phyloP scores from a whole-genome alignment of 2,113 vertebrate species.

The Calidris pugnax region DNA sequence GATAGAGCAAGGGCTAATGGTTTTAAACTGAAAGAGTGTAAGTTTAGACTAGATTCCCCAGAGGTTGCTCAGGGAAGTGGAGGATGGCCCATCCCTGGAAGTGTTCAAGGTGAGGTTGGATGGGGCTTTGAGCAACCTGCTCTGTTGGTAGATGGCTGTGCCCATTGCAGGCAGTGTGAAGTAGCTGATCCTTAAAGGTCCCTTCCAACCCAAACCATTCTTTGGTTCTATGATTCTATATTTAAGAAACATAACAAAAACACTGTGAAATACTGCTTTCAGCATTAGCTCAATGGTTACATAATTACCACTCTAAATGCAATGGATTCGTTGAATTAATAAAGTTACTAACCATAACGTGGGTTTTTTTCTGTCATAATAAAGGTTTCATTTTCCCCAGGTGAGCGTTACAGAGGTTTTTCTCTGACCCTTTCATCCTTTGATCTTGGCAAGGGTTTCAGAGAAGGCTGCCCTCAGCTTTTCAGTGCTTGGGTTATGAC shows the following conservation, averaged over 20 bases:
- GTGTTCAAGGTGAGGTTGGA: not conserved
- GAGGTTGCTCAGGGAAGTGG: not conserved
- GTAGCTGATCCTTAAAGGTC: not conserved
- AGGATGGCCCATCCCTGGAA: not conserved
- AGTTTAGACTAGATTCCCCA: not conserved
- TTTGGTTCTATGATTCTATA: not conserved
- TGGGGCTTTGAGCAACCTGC: not conserved
- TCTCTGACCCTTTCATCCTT: not conserved
- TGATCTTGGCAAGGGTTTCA: not conserved
- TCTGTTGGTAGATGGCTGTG: not conserved
- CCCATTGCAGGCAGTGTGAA: rapidly evolving
- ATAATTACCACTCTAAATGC: not conserved
- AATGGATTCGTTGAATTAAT: not conserved
- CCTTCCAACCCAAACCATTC: not conserved
- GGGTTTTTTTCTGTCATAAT: not conserved
- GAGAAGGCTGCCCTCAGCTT: not conserved
- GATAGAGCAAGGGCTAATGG: not conserved
- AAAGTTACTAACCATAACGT: not conserved
- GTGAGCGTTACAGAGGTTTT: not conserved
- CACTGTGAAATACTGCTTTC: not conserved
- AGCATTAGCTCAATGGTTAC: not conserved
- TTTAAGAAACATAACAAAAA: not conserved
- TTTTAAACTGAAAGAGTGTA: not conserved
- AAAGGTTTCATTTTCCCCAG: conserved; percentile 16
- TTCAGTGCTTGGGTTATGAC: not conserved